Base-by-base conservation (phyloP, 35 echinoderm and acorn worm species). In the Apostichopus californicus region DNA sequence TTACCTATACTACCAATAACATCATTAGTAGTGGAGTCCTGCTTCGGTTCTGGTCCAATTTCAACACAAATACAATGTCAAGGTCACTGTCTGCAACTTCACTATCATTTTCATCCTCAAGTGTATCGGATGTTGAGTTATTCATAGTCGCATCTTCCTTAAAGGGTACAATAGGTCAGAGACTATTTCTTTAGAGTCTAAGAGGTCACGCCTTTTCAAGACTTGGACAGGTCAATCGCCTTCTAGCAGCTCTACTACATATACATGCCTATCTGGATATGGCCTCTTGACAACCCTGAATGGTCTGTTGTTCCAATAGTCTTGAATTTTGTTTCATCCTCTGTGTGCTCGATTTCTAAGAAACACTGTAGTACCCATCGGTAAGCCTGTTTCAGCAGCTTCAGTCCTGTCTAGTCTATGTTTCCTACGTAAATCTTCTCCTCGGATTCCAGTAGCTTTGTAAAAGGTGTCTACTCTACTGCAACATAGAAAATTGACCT, bases 311-410 rank as follows among this genome's bases (percentile, higher is more conserved):
- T 28, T 25, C 92, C 92, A 96, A 52, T 56, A 52, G 65, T 96
- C 91, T 77, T 92, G 87, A 59, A 94, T 94, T 28, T 94, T 97
- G 68, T 93, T 93, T 21, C 95, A 11, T 18, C 92, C 92, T 12
- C 77, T 77, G 13, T 22, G 23, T 18, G 8, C 58, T 58, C 89
- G 54, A 24, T 95, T 93, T n/a, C 86, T 60, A 13, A 92, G 22
- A 54, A 94, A 93, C 10, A 98, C 94, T 80, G 78, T 90, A 9
- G 92, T 92, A 5, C 94, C 89, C 73, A 92, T 82, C 12, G 61
- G 52, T 34, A 98, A 92, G 8, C 90, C 88, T 61, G 75, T 63
- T 59, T 73, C 80, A 11, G 61, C 71, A 71, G 92, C 94, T 55
- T 87, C 24, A 25, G 24, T 89, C 54, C 25, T 55, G 73, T 98